These are phyloP conservation scores for Callimorpha dominula DNA, from an alignment of 2,888 invertebrate species.

Conservation along the genomic window DNA sequence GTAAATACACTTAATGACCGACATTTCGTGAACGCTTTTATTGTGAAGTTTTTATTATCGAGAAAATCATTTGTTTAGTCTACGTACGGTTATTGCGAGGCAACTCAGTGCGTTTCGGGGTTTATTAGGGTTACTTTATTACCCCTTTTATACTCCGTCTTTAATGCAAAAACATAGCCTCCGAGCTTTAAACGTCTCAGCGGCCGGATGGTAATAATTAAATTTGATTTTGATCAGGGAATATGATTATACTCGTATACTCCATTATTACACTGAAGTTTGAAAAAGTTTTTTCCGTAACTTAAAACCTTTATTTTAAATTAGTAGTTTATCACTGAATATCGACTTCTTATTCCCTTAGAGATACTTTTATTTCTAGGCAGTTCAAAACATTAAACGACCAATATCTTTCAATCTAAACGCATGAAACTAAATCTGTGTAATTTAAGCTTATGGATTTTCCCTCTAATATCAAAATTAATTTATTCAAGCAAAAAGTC, in stretches of 20 bases:
- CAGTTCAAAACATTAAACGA: conserved; percentile 48
- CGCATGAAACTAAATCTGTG: conserved; percentile 43
- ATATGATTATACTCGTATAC: conserved; percentile 67
- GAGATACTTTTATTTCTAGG: conserved; percentile 57
- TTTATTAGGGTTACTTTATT: conserved; percentile 84
- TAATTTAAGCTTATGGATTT: conserved; percentile 60
- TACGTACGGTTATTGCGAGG: conserved; percentile 83
- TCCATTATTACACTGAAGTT: conserved; percentile 67
- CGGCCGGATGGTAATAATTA: conserved; percentile 77
- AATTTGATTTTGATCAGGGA: conserved; percentile 78
- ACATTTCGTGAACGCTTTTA: conserved; percentile 85
- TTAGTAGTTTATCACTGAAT: conserved; percentile 65
- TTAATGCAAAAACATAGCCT: conserved; percentile 71
- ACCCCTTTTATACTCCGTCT: conserved; percentile 73
- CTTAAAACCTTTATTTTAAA: conserved; percentile 60
- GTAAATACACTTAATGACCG: conserved; percentile 86
- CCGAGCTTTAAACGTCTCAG: conserved; percentile 63
- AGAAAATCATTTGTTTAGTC: conserved; percentile 86
- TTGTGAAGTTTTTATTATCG: conserved; percentile 86
- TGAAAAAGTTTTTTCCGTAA: conserved; percentile 62
- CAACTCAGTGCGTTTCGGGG: conserved; percentile 79
- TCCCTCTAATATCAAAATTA: conserved; percentile 62
- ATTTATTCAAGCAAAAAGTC: conserved; percentile 67
- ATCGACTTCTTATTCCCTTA: conserved; percentile 59
- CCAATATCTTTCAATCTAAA: conserved; percentile 40